Percentiles rank a stretch among this genome's conserved stretches.
phyloP scores from a whole-genome alignment of 2,888 invertebrate species.

The Eurytoma californica region DNA sequence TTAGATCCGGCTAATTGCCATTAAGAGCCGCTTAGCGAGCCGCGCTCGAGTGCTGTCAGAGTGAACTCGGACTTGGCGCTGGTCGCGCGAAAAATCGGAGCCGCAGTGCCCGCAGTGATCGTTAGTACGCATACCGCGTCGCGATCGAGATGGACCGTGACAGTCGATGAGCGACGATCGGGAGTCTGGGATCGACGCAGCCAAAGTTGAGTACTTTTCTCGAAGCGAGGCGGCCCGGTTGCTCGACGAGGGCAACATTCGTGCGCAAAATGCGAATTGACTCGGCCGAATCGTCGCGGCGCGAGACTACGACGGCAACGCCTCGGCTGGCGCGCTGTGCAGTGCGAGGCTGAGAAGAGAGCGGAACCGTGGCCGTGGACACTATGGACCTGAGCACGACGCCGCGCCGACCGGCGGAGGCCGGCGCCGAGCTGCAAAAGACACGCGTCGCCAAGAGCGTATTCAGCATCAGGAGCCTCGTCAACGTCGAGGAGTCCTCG shows the following conservation, averaged over 20 bases:
- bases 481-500: constrained; percentile 76
- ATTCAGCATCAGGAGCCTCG: constrained; percentile 79
- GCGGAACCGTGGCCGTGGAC: constrained; percentile 11
- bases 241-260: not conserved
- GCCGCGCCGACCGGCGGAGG: constrained; percentile 70
- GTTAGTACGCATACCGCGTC: too few relatives aligned
- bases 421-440: constrained; percentile 74
- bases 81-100: too few relatives aligned
- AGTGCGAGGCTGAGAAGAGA: not conserved
- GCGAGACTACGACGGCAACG: not conserved
- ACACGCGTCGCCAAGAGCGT: constrained; percentile 79
- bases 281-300: too few relatives aligned
- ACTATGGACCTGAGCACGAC: constrained; percentile 77
- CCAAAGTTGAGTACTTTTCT: too few relatives aligned
- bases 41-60: too few relatives aligned
- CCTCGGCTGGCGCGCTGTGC: not conserved
- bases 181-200: too few relatives aligned
- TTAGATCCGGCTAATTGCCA: too few relatives aligned
- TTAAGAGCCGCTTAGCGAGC: too few relatives aligned
- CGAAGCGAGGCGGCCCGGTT: not conserved
- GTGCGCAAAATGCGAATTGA: not conserved
- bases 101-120: too few relatives aligned
- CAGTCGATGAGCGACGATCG: too few relatives aligned
- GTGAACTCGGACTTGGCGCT: too few relatives aligned
- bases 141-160: too few relatives aligned